Evolutionary conservation across 2,113 vertebrate genomes (phyloP).

Genomic region (Lamprologus speciosus): DNA sequence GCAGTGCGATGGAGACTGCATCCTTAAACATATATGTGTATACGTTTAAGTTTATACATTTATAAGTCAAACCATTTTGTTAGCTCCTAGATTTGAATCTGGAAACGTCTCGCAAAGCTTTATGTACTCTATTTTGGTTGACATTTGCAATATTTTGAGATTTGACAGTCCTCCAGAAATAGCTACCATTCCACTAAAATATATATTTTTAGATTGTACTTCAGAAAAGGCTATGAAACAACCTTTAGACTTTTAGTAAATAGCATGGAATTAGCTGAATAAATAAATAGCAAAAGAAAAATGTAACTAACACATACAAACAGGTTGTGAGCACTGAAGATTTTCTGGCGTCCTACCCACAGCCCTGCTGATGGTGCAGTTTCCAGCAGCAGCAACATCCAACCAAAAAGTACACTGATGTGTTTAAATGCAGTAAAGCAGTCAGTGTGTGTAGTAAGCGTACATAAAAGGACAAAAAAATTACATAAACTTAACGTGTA

Average conservation of each 20-base stretch:
- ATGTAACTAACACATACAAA: background rate
- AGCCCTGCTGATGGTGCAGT: background rate
- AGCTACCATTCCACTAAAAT: background rate
- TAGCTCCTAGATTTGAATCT: background rate
- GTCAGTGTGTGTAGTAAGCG: background rate
- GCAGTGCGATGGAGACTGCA: too few relatives aligned
- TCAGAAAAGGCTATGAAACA: background rate
- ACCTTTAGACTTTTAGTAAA: background rate
- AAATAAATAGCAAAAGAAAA: background rate
- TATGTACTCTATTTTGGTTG: background rate
- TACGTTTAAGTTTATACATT: background rate
- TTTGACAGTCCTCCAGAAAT: background rate
- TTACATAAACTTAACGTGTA: background rate
- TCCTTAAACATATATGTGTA: background rate
- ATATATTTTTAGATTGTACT: accelerated
- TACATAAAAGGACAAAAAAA: background rate
- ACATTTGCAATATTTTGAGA: background rate
- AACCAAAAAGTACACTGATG: background rate
- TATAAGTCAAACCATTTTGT: background rate
- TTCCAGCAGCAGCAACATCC: background rate
- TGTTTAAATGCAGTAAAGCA: background rate
- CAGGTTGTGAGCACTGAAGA: background rate
- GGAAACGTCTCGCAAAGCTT: background rate
- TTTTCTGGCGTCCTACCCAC: background rate
- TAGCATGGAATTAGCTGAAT: background rate